phyloP scores from a whole-genome alignment of 2,888 invertebrate species.

The Alloscopus bannaensis region DNA sequence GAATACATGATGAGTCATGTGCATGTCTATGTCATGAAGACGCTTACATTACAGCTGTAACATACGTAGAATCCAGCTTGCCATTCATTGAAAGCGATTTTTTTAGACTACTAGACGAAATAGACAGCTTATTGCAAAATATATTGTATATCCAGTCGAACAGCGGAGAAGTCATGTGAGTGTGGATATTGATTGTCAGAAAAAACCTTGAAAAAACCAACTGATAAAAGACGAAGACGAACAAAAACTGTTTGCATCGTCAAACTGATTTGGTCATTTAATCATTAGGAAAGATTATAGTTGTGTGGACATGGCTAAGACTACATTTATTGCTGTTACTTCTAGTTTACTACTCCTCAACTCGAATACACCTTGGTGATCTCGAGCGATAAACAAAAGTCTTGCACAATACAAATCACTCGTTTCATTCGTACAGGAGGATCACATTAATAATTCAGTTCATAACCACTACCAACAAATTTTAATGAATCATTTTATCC shows the following conservation, averaged over 20 bases:
- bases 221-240: too few species aligned
- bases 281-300: conserved; percentile 25
- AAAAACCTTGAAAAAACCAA: too few species aligned
- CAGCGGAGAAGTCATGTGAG: neutral
- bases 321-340: conserved; percentile 22
- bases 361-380: conserved; percentile 6
- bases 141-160: conserved; percentile 7
- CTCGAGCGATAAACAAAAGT: neutral
- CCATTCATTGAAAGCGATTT: conserved; percentile 15
- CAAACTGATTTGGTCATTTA: conserved; percentile 19
- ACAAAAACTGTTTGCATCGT: too few species aligned
- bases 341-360: neutral
- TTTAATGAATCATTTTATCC: conserved; percentile 49
- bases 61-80: neutral
- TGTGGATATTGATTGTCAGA: too few species aligned
- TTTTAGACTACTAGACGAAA: conserved; percentile 1
- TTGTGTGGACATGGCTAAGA: conserved; percentile 15
- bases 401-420: neutral
- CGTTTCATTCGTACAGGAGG: too few species aligned
- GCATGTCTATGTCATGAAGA: conserved; percentile 26
- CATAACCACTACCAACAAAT: conserved; percentile 28
- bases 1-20: conserved; percentile 55
- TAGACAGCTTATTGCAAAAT: conserved; percentile 38
- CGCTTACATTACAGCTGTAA: conserved; percentile 9
- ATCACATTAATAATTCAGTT: conserved; percentile 8